Percentiles rank a stretch among this genome's conserved stretches.
Conservation (phyloP, 1,140 invertebrate genomes). For the Amyelois transitella region DNA sequence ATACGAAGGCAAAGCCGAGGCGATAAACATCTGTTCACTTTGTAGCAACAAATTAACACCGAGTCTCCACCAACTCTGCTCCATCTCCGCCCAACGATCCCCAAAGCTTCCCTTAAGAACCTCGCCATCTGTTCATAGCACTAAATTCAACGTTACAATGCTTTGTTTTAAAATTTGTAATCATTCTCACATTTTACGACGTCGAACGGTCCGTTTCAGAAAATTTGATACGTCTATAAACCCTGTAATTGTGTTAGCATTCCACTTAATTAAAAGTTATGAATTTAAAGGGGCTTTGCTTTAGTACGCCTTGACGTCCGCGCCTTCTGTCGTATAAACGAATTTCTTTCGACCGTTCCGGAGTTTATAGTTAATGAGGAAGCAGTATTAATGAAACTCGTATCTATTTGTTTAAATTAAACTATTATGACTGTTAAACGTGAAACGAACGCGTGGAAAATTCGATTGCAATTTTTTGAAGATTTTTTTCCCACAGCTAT, state of each 20-base stretch:
- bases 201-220: constrained; percentile 59
- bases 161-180: constrained; percentile 71
- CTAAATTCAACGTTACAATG: constrained; percentile 62
- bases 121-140: constrained; percentile 50
- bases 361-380: constrained; percentile 39
- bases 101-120: constrained; percentile 53
- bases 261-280: constrained; percentile 72
- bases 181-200: constrained; percentile 70
- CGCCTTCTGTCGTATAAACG: constrained; percentile 33
- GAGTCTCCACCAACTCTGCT: constrained; percentile 40
- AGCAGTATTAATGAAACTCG: constrained; percentile 25
- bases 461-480: background rate
- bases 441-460: constrained; percentile 18
- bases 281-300: constrained; percentile 57
- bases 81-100: constrained; percentile 33
- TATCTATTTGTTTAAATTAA: constrained; percentile 23
- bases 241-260: constrained; percentile 62
- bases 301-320: constrained; percentile 36
- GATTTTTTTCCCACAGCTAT: constrained; percentile 24
- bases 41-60: constrained; percentile 56
- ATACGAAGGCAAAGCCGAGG: background rate
- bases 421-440: background rate
- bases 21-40: constrained; percentile 38
- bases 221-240: constrained; percentile 71
- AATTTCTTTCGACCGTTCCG: constrained; percentile 35